Base-by-base conservation (phyloP, 2,113 vertebrate genomes). In the Diphyllodes magnificus region DNA sequence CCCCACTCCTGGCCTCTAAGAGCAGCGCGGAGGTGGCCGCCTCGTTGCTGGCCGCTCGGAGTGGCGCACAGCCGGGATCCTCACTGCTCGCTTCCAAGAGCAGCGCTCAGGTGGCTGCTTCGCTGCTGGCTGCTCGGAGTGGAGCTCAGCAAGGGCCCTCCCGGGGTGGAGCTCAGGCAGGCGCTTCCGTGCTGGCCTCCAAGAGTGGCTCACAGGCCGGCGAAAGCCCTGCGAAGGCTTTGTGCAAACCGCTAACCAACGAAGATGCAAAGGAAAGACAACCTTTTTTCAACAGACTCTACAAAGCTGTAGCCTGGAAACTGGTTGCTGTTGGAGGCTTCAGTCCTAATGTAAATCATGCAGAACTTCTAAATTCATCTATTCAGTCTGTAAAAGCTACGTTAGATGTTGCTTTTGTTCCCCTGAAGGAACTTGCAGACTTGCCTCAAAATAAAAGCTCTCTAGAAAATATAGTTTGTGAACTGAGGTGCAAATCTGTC, bases 231-330 rank as follows among this genome's bases (percentile, higher is more conserved):
- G 91, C 96, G 3, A 98, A 90, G 73, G 95, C 98, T 49, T 73
- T 97, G 53, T 95, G 96, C 84, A 98, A 98, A 83, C 96, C 96
- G 0, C 92, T 98, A 66, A 98, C 98, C 61, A 97, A 79, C 1
- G 98, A 98, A 93, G 98, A 98, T 42, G 97, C 99, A 4, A 98
- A 98, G 39, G 98, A 99, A 86, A 99, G 99, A 77, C 99, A 99
- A 1, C 98, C 99, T 70, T 99, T 99, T 97, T 99, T 99, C 96
- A 99, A 99, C 91, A 99, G 99, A 96, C 98, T 99, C 9, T 99
- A 99, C 97, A 99, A 99, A 97, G 98, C 99, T 0, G 99, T 99
- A 88, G 99, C 99, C 0, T 99, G 99, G 99, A 99, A 99, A 95
- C 92, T 99, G 93, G 99, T 99, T 69, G 99, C 99, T 22, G 99